Conservation (phyloP, 2,797 vertebrate species). For the Macropodus opercularis region DNA sequence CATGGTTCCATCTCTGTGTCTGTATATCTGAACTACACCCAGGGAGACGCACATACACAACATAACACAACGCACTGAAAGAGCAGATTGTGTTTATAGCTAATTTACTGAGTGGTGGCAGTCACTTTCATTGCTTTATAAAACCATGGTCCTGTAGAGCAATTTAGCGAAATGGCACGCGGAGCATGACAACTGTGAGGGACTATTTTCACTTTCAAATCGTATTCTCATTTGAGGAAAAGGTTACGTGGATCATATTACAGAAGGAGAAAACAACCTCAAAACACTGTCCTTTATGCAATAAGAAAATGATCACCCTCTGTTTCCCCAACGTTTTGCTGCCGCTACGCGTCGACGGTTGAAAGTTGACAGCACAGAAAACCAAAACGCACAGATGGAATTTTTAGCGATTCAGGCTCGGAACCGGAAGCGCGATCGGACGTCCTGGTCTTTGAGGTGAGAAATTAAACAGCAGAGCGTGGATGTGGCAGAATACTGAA, state of each 20-base stretch:
- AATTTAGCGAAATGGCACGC: constrained; percentile 60
- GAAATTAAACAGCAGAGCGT: constrained; percentile 48
- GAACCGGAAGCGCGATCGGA: constrained; percentile 22
- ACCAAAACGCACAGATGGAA: constrained; percentile 27
- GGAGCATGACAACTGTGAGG: constrained; percentile 46
- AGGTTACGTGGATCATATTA: constrained; percentile 64
- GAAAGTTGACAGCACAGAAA: constrained; percentile 38
- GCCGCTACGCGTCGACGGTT: constrained; percentile 31
- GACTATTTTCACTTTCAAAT: constrained; percentile 66
- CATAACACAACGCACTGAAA: constrained; percentile 23
- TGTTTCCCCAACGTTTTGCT: constrained; percentile 23
- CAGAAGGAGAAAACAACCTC: constrained; percentile 36
- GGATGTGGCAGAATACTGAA: constrained; percentile 45
- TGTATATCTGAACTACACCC: constrained; percentile 24
- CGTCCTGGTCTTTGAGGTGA: constrained; percentile 28
- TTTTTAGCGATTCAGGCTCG: constrained; percentile 25
- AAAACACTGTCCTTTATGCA: constrained; percentile 46
- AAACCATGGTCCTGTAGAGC: constrained; percentile 60
- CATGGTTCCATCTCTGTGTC: constrained; percentile 44
- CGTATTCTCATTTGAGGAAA: constrained; percentile 65
- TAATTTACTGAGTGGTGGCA: constrained; percentile 62
- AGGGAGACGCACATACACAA: constrained; percentile 16
- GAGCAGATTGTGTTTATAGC: constrained; percentile 66
- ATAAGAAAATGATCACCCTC: constrained; percentile 53
- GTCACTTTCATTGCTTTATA: constrained; percentile 62